A percentile compares a stretch with the other conserved stretches of the same genome.
Evolutionary conservation across 2,797 vertebrate species (phyloP).

Genomic region (Rhinoraja longicauda): DNA sequence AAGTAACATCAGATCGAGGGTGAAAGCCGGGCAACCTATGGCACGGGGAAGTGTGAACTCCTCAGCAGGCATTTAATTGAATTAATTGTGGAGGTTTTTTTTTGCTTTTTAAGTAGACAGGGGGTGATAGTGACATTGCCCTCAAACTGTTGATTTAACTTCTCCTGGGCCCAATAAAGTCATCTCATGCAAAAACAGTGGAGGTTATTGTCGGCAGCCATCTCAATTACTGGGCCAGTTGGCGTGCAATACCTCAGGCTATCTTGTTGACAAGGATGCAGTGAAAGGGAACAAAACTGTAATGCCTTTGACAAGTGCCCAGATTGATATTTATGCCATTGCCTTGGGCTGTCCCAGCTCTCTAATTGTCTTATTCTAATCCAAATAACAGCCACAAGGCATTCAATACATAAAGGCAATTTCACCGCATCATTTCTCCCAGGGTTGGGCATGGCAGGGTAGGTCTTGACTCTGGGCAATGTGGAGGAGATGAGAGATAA

Average conservation of each 20-base stretch:
- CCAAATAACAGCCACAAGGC: background rate
- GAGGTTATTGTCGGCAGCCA: background rate
- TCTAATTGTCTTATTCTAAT: background rate
- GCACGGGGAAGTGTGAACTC: conserved; percentile 1
- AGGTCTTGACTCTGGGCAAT: background rate
- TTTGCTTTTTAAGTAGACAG: background rate
- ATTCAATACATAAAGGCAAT: background rate
- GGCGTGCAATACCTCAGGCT: background rate
- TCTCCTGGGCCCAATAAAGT: background rate
- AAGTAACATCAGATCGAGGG: background rate
- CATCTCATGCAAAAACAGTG: background rate
- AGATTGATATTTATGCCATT: background rate
- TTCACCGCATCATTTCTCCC: background rate
- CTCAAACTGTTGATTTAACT: background rate
- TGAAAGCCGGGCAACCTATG: background rate
- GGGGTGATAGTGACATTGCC: background rate
- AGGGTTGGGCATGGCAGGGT: background rate
- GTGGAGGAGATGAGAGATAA: background rate
- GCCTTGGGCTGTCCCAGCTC: background rate
- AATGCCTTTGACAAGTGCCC: background rate
- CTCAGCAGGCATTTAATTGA: background rate
- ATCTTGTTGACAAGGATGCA: background rate
- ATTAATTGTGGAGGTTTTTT: background rate
- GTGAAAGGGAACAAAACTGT: background rate
- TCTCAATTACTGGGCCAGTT: background rate